Evolutionary conservation across 2,113 vertebrate species (phyloP).

Genomic region (Probosciger aterrimus): DNA sequence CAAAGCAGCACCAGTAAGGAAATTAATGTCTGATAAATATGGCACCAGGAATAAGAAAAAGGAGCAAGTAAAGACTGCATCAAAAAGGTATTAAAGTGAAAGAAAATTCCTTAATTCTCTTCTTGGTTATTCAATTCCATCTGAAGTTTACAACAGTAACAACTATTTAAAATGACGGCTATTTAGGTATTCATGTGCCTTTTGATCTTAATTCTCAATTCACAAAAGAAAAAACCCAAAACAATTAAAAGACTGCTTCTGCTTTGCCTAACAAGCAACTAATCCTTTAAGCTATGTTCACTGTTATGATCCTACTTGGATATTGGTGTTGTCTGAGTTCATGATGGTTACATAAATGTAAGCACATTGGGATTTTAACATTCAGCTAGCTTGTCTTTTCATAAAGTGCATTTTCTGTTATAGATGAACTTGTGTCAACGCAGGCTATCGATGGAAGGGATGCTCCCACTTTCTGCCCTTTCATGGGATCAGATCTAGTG

Average conservation of each 20-base stretch:
- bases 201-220: neutral
- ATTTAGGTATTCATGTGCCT: neutral
- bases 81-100: neutral
- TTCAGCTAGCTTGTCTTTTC: neutral
- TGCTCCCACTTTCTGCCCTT: neutral
- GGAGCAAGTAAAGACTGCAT: neutral
- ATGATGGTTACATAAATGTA: neutral
- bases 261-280: neutral
- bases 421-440: neutral
- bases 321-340: neutral
- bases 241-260: neutral
- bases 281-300: conserved; percentile 14
- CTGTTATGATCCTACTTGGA: neutral
- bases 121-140: neutral
- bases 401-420: neutral
- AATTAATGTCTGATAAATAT: neutral
- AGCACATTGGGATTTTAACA: neutral
- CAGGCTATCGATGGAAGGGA: neutral
- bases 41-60: neutral
- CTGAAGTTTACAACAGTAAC: neutral
- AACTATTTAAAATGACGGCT: neutral
- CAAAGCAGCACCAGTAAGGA: neutral
- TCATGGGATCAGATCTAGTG: neutral
- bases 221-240: neutral
- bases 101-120: neutral